phyloP scores from a whole-genome alignment of 2,888 invertebrate genomes.

The Dryobota labecula region DNA sequence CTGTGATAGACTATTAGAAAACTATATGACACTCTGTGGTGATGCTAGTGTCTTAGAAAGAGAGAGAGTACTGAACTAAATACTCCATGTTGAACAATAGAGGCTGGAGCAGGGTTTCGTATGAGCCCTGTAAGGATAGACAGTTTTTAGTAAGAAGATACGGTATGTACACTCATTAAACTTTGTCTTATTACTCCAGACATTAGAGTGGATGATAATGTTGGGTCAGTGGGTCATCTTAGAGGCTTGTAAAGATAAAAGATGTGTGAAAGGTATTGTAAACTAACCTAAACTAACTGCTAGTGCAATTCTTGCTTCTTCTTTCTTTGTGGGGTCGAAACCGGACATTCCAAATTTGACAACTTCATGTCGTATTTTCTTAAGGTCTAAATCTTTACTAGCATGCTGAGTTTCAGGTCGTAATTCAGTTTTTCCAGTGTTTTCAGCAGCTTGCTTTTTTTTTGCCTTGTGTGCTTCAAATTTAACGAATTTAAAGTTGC shows the following conservation, averaged over 20 bases:
- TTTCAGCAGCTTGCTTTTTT: constrained; percentile 72
- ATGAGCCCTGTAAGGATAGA: constrained; percentile 28
- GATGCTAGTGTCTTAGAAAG: neutral
- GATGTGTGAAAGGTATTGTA: neutral
- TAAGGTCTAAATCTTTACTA: constrained; percentile 92
- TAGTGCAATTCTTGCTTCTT: constrained; percentile 94
- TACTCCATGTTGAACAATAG: neutral
- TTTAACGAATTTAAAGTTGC: constrained; percentile 86
- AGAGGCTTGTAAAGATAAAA: too few species aligned
- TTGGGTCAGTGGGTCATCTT: too few species aligned
- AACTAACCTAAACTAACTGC: constrained; percentile 93
- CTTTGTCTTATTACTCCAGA: neutral
- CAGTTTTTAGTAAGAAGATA: neutral
- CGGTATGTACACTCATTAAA: neutral
- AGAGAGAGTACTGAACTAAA: constrained; percentile 12
- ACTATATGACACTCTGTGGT: neutral
- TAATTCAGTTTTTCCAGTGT: constrained; percentile 58
- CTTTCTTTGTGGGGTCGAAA: constrained; percentile 92
- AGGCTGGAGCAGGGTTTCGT: neutral
- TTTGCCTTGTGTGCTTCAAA: constrained; percentile 90
- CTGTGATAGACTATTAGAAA: neutral
- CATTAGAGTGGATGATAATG: too few species aligned
- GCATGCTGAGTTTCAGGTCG: constrained; percentile 59
- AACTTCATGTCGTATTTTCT: constrained; percentile 94
- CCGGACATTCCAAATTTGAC: constrained; percentile 96